These are phyloP conservation scores for Palloptera scutellata DNA, from an alignment of 2,888 invertebrate species.

Conservation along the genomic window DNA sequence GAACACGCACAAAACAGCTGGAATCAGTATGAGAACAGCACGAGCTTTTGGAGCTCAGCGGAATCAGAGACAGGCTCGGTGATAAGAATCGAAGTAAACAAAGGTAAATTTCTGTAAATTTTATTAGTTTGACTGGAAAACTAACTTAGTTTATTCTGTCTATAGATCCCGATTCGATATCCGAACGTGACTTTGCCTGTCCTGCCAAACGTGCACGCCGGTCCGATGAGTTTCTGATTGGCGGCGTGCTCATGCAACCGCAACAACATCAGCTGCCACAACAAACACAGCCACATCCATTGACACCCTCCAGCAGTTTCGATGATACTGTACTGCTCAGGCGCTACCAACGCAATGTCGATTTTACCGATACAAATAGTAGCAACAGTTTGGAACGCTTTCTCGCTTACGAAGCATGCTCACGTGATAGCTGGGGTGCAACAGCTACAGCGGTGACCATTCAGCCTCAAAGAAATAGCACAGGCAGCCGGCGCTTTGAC, in stretches of 20 bases:
- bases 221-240: conserved; percentile 62
- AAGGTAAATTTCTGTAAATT: conserved; percentile 48
- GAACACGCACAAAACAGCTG: conserved; percentile 59
- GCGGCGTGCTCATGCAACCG: conserved; percentile 16
- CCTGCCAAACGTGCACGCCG: conserved; percentile 77
- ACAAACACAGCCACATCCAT: background rate
- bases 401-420: conserved; percentile 48
- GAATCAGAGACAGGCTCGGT: conserved; percentile 87
- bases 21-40: conserved; percentile 54
- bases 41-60: conserved; percentile 66
- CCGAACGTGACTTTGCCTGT: conserved; percentile 78
- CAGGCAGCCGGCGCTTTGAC: conserved; percentile 58
- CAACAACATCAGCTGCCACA: conserved; percentile 32
- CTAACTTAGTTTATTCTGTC: conserved; percentile 1
- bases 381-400: conserved; percentile 55
- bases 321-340: conserved; percentile 52
- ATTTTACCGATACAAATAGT: conserved; percentile 47
- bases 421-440: conserved; percentile 49
- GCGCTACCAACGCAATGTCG: conserved; percentile 35
- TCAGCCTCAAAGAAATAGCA: conserved; percentile 52
- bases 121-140: background rate
- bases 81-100: conserved; percentile 71
- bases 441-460: conserved; percentile 34
- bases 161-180: conserved; percentile 65
- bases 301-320: conserved; percentile 36